Percentiles rank a stretch among this genome's conserved stretches.
phyloP scores from a whole-genome alignment of 2,797 vertebrate genomes.

The Calcarius lapponicus region DNA sequence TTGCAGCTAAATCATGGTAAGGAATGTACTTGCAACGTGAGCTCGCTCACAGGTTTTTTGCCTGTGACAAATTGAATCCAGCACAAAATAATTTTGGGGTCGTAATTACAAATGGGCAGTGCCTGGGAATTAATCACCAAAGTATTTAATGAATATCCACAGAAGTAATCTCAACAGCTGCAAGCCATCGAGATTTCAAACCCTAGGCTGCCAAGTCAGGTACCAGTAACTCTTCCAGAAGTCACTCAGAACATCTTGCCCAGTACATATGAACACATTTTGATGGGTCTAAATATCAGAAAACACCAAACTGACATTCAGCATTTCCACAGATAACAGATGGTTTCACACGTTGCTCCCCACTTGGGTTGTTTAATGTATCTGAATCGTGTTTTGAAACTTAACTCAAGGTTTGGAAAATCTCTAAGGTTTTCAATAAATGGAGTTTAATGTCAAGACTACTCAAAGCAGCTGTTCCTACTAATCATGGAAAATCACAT shows the following conservation, averaged over 20 bases:
- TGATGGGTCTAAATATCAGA: conserved; percentile 23
- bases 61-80: not conserved
- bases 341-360: conserved; percentile 53
- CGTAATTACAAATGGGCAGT: not conserved
- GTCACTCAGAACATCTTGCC: not conserved
- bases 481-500: conserved; percentile 35
- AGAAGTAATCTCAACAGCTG: conserved; percentile 18
- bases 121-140: not conserved
- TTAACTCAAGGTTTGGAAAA: conserved; percentile 50
- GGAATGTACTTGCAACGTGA: not conserved
- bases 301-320: conserved; percentile 49
- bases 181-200: not conserved
- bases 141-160: conserved; percentile 1
- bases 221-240: not conserved
- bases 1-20: conserved; percentile 26
- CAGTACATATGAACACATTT: not conserved
- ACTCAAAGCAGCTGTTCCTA: conserved; percentile 64
- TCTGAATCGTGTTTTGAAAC: conserved; percentile 53
- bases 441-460: conserved; percentile 63
- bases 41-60: not conserved
- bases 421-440: conserved; percentile 54
- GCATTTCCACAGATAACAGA: conserved; percentile 59
- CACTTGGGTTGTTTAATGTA: conserved; percentile 36
- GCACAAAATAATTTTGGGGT: not conserved
- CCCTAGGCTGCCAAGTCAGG: not conserved